Evolutionary conservation across 37 sponge, comb jelly and placozoan genomes (phyloP).

Genomic region (Bolinopsis microptera): DNA sequence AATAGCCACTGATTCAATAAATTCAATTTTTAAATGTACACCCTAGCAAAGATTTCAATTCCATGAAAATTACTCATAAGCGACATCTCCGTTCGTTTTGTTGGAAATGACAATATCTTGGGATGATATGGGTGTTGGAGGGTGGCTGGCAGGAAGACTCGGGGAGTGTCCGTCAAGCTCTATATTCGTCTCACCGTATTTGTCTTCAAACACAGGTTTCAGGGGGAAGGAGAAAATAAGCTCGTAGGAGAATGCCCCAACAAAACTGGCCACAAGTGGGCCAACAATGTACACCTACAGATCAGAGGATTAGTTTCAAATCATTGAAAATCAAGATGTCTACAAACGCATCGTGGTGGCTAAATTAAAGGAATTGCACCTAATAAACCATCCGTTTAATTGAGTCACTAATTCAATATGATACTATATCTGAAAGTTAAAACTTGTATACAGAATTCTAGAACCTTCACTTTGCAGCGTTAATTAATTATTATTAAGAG

Average conservation of each 20-base stretch:
- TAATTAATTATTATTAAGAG: too few relatives aligned
- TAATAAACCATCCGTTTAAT: too few relatives aligned
- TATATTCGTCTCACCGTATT: neutral
- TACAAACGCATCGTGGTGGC: too few relatives aligned
- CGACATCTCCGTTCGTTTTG: neutral
- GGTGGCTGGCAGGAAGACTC: neutral
- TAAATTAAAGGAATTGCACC: too few relatives aligned
- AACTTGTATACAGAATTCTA: too few relatives aligned
- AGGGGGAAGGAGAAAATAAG: conserved; percentile 54
- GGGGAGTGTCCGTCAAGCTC: neutral
- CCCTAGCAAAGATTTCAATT: too few relatives aligned
- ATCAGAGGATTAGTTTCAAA: too few relatives aligned
- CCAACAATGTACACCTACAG: conserved; percentile 26
- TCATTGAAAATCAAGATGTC: neutral
- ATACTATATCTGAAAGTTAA: too few relatives aligned
- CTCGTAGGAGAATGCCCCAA: conserved; percentile 50
- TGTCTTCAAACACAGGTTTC: neutral
- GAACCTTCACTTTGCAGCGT: too few relatives aligned
- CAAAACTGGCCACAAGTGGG: conserved; percentile 4
- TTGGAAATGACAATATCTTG: neutral
- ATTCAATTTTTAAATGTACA: too few relatives aligned
- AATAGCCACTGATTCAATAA: too few relatives aligned
- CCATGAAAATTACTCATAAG: conserved; percentile 56
- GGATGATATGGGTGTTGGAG: neutral
- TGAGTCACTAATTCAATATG: too few relatives aligned